Conservation (phyloP, 2,797 vertebrate genomes). For the Clamator glandarius region DNA sequence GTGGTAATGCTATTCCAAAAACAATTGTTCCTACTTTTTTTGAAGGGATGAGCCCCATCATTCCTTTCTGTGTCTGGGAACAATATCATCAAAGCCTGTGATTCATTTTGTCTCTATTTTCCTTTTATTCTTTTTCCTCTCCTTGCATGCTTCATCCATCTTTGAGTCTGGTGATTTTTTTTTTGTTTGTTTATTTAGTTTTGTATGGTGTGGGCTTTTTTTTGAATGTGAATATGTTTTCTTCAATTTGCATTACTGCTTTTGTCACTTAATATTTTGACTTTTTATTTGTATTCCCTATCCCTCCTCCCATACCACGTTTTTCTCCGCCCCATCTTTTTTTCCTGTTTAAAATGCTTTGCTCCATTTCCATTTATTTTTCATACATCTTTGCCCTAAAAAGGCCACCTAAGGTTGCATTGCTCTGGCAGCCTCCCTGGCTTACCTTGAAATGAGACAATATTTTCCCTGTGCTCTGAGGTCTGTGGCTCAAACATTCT, state of each 20-base stretch:
- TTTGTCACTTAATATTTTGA: neutral
- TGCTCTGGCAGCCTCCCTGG: constrained; percentile 15
- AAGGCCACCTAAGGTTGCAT: constrained; percentile 46
- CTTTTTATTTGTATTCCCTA: neutral
- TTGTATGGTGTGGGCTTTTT: neutral
- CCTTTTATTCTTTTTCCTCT: neutral
- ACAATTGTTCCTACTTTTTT: neutral
- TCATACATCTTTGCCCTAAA: neutral
- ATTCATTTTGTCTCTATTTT: neutral
- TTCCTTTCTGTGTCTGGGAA: neutral
- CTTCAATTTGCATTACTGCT: neutral
- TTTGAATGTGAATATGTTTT: neutral
- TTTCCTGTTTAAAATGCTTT: neutral
- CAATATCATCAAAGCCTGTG: neutral
- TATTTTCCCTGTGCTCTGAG: constrained; percentile 57
- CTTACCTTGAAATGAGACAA: constrained; percentile 55
- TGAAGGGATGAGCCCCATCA: neutral
- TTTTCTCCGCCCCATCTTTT: neutral
- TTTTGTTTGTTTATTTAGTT: neutral
- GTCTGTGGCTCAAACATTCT: constrained; percentile 50
- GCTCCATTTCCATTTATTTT: neutral
- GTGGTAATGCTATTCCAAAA: neutral
- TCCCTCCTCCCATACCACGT: neutral
- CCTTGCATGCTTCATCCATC: neutral
- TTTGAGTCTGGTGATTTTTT: neutral